Conservation (phyloP, 2,888 invertebrate genomes). For the Mellilla xanthometata region DNA sequence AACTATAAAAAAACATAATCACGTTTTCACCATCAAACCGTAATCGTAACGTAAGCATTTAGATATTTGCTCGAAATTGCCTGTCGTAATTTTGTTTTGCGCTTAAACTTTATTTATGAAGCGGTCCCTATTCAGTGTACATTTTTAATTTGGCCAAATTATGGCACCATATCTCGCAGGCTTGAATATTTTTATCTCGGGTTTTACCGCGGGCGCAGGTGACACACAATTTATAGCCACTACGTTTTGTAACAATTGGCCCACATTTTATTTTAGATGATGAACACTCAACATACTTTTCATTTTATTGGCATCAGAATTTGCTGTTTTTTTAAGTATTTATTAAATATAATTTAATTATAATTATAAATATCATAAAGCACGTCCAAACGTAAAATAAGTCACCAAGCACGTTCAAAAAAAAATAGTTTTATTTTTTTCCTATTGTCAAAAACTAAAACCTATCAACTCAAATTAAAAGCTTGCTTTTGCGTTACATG, state of each 20-base stretch:
- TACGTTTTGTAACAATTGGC: constrained; percentile 15
- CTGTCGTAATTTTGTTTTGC: constrained; percentile 22
- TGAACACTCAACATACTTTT: constrained; percentile 8
- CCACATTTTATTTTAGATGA: constrained; percentile 10
- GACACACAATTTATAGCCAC: constrained; percentile 23
- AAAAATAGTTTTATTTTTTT: too few relatives aligned
- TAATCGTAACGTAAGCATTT: constrained; percentile 5
- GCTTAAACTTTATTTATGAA: constrained; percentile 23
- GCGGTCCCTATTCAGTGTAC: constrained; percentile 18
- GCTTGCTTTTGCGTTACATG: too few relatives aligned
- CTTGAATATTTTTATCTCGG: constrained; percentile 22
- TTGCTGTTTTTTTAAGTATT: too few relatives aligned
- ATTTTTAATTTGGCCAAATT: constrained; percentile 28
- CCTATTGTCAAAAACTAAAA: too few relatives aligned
- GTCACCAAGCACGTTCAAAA: too few relatives aligned
- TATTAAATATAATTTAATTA: too few relatives aligned
- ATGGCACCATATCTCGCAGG: constrained; percentile 17
- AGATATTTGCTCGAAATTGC: constrained; percentile 17
- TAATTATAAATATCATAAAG: too few relatives aligned
- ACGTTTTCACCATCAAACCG: neutral
- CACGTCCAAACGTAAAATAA: too few relatives aligned
- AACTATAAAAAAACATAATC: too few relatives aligned
- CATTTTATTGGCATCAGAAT: constrained; percentile 3
- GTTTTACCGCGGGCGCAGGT: constrained; percentile 22
- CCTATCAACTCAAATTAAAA: too few relatives aligned